Conservation (phyloP, 1,140 invertebrate species). For the Zaprionus davidi region DNA sequence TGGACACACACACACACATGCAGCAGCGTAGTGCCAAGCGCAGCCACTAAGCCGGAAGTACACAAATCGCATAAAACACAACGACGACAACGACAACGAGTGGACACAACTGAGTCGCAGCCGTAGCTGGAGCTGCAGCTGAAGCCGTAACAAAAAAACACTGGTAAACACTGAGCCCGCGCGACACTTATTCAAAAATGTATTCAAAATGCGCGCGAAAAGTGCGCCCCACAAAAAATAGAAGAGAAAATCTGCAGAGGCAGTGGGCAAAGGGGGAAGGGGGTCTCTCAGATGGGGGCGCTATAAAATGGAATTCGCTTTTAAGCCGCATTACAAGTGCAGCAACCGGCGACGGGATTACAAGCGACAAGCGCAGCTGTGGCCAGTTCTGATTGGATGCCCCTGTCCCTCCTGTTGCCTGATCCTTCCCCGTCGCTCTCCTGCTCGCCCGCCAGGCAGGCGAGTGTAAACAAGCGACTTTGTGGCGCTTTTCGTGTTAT, state of each 20-base stretch:
- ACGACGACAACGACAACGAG: constrained; percentile 25
- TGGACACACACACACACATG: neutral
- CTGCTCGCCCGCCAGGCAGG: constrained; percentile 34
- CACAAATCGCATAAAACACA: constrained; percentile 76
- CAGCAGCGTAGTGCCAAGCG: constrained; percentile 12
- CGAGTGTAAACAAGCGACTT: constrained; percentile 77
- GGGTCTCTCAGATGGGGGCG: constrained; percentile 16
- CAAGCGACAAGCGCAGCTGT: constrained; percentile 74
- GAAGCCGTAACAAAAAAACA: constrained; percentile 57
- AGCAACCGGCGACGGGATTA: constrained; percentile 64
- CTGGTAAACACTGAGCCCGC: constrained; percentile 51
- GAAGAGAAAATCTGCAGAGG: constrained; percentile 28
- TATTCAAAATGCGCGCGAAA: constrained; percentile 73
- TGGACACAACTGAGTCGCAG: constrained; percentile 21
- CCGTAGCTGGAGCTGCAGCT: constrained; percentile 1
- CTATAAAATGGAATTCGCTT: constrained; percentile 53
- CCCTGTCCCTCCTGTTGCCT: neutral
- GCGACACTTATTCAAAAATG: constrained; percentile 80
- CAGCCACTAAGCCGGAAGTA: constrained; percentile 73
- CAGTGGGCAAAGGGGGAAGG: too few relatives aligned
- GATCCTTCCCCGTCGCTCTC: too few relatives aligned
- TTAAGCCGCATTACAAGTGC: constrained; percentile 82
- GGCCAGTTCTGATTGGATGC: constrained; percentile 48
- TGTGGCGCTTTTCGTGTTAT: constrained; percentile 71
- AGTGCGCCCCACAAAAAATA: constrained; percentile 21